These are phyloP conservation scores for Acronicta leporina DNA, from an alignment of 2,888 invertebrate genomes.

Conservation along the genomic window DNA sequence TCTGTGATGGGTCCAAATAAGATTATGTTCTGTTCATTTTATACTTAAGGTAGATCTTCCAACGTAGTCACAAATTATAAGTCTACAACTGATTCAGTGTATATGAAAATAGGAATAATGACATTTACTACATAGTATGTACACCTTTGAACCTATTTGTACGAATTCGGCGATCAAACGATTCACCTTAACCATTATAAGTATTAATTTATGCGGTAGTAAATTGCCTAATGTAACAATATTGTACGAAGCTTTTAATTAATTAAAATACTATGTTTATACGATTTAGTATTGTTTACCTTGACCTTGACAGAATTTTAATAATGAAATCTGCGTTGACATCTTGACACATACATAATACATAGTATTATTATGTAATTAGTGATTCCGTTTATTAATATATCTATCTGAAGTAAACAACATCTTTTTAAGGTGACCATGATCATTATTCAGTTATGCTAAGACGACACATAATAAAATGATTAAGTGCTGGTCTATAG, in stretches of 20 bases:
- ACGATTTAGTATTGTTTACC: conserved; percentile 18
- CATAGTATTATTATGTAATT: conserved; percentile 50
- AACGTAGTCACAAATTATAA: no score
- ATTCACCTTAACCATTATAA: no score
- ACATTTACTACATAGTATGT: no score
- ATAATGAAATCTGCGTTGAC: conserved; percentile 60
- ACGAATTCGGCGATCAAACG: no score
- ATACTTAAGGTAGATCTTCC: no score
- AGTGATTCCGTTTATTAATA: conserved; percentile 54
- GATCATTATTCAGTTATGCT: conserved; percentile 76
- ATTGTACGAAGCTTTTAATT: not conserved
- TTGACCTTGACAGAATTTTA: conserved; percentile 54
- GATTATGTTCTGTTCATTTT: conserved; percentile 10
- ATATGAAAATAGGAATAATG: no score
- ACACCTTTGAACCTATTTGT: no score
- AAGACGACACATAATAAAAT: conserved; percentile 69
- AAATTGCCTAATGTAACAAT: no score
- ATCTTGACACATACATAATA: no score
- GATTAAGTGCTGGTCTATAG: conserved; percentile 61
- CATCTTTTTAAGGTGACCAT: conserved; percentile 65
- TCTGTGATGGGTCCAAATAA: conserved; percentile 11
- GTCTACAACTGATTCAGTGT: no score
- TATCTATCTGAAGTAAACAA: conserved; percentile 66
- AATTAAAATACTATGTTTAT: not conserved
- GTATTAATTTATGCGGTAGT: no score